Conservation (phyloP, 2,888 invertebrate species). For the Idaea straminata region DNA sequence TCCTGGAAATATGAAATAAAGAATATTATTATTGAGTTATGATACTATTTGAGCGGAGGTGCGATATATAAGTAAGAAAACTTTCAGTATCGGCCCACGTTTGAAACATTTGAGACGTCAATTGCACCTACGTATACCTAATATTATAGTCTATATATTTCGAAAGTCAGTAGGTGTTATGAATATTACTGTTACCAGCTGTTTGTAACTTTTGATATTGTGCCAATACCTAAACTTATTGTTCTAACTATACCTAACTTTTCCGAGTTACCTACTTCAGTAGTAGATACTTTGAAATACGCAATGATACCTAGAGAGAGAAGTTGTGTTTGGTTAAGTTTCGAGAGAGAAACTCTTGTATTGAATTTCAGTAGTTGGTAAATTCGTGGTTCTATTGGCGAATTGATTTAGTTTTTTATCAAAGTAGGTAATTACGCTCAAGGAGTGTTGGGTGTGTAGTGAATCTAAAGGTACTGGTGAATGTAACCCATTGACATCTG, state of each 20-base stretch:
- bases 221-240: background rate
- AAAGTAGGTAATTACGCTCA: too few relatives aligned
- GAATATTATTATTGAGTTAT: too few relatives aligned
- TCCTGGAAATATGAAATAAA: too few relatives aligned
- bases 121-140: background rate
- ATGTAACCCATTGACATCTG: conserved; percentile 6
- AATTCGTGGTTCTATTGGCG: background rate
- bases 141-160: conserved; percentile 6
- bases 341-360: background rate
- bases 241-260: background rate
- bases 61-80: background rate
- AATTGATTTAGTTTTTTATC: background rate
- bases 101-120: background rate
- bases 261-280: background rate
- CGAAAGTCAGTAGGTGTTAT: conserved; percentile 8
- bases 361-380: background rate
- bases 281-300: background rate
- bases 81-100: background rate
- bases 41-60: too few relatives aligned
- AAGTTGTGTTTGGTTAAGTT: background rate
- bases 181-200: background rate
- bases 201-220: background rate
- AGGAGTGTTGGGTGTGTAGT: background rate
- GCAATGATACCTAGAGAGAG: background rate
- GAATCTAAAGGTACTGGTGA: background rate